A percentile compares a stretch with the other conserved stretches of the same genome.
These are phyloP conservation scores for Streptopelia turtur DNA, from an alignment of 2,797 vertebrate genomes.

Conservation along the genomic window DNA sequence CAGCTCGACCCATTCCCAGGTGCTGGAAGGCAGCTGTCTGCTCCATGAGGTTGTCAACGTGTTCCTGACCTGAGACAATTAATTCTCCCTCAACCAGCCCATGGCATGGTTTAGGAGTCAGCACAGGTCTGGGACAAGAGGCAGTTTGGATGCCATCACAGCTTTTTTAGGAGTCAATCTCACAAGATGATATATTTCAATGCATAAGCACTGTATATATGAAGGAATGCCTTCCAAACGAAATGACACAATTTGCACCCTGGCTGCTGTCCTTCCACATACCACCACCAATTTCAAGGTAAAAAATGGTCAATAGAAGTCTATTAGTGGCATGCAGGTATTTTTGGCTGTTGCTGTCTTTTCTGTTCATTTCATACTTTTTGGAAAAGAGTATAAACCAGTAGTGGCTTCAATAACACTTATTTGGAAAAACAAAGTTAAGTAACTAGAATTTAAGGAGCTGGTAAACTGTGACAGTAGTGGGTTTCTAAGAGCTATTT, in stretches of 20 bases:
- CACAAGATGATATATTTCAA: neutral
- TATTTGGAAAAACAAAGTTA: neutral
- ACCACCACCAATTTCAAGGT: neutral
- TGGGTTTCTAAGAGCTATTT: neutral
- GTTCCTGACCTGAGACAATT: neutral
- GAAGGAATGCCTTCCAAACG: neutral
- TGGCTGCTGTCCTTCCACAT: neutral
- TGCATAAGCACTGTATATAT: fast-evolving
- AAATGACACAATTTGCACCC: neutral
- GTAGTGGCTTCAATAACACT: neutral
- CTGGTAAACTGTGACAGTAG: neutral
- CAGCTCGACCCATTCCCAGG: neutral
- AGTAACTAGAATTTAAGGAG: neutral
- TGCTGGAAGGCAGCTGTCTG: neutral
- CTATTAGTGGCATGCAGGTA: no score
- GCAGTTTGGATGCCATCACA: neutral
- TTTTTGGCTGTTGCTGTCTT: neutral
- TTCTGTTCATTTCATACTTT: neutral
- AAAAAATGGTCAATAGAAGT: neutral
- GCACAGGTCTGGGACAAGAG: neutral
- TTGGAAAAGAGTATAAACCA: neutral
- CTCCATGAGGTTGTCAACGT: neutral
- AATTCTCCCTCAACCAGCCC: neutral
- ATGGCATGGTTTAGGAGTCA: neutral
- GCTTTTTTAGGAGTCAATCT: neutral